A percentile compares a stretch with the other conserved stretches of the same genome.
Conservation (phyloP, 2,797 vertebrate species). For the Erpetoichthys calabaricus region DNA sequence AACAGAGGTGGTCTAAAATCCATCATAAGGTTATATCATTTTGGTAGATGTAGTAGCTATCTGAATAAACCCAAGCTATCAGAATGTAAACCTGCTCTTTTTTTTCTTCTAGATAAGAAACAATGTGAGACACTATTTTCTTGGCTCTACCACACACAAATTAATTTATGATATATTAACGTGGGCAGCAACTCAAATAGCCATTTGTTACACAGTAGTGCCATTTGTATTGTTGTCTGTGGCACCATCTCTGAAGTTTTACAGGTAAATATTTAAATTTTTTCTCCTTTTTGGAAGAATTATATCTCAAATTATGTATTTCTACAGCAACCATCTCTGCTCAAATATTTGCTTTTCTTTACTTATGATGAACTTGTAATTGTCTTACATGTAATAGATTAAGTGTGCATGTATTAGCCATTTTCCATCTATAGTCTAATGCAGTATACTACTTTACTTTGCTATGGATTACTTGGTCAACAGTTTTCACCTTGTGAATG, state of each 20-base stretch:
- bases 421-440: too few species aligned
- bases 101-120: conserved; percentile 64
- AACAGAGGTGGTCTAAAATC: too few species aligned
- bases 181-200: conserved; percentile 78
- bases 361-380: too few species aligned
- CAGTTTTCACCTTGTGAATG: too few species aligned
- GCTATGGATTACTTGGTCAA: too few species aligned
- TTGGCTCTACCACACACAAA: conserved; percentile 57
- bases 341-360: background rate
- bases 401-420: too few species aligned
- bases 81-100: conserved; percentile 4
- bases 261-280: conserved; percentile 55
- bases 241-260: conserved; percentile 77
- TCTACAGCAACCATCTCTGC: background rate
- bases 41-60: too few species aligned
- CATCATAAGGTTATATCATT: too few species aligned
- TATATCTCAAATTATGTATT: background rate
- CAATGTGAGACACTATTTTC: conserved; percentile 78
- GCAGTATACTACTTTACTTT: too few species aligned
- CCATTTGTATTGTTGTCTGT: conserved; percentile 88
- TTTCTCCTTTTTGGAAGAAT: background rate
- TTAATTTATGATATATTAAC: conserved; percentile 76
- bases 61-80: too few species aligned
- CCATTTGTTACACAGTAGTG: conserved; percentile 89
- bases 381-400: too few species aligned